Percentiles rank a stretch among this genome's conserved stretches.
Evolutionary conservation across 2,797 vertebrate genomes (phyloP).

Genomic region (Bradypodion pumilum): DNA sequence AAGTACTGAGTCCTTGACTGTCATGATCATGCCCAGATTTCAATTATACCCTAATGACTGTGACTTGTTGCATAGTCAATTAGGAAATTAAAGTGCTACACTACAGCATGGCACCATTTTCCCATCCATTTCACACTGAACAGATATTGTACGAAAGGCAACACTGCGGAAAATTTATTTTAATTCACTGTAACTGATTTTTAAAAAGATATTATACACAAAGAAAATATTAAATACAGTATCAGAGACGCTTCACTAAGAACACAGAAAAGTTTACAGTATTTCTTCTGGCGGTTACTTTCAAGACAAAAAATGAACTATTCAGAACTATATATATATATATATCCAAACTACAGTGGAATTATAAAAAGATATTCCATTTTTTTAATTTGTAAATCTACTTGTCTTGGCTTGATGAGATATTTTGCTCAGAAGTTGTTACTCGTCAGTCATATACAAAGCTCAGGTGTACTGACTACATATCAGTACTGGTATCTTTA

Average conservation of each 20-base stretch:
- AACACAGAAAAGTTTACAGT: not conserved
- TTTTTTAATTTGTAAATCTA: not conserved
- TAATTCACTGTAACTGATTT: not conserved
- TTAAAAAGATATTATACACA: not conserved
- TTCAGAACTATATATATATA: not conserved
- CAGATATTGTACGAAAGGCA: not conserved
- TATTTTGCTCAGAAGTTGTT: not conserved
- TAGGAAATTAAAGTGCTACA: not conserved
- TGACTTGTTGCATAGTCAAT: not conserved
- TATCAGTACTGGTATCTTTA: slow-evolving; percentile 58
- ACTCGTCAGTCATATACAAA: not conserved
- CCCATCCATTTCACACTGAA: not conserved
- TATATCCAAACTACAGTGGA: not conserved
- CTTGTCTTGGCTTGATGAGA: not conserved
- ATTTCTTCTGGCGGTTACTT: not conserved
- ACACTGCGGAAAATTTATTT: not conserved
- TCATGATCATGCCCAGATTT: too few species aligned
- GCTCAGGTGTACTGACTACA: too few species aligned
- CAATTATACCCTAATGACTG: not conserved
- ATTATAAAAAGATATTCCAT: not conserved
- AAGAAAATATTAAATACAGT: not conserved
- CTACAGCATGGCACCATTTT: not conserved
- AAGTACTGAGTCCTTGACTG: not conserved
- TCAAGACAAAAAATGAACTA: not conserved
- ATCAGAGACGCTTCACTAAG: not conserved